Base-by-base conservation (phyloP, 2,888 invertebrate genomes). In the Agrenia bidenticulata region DNA sequence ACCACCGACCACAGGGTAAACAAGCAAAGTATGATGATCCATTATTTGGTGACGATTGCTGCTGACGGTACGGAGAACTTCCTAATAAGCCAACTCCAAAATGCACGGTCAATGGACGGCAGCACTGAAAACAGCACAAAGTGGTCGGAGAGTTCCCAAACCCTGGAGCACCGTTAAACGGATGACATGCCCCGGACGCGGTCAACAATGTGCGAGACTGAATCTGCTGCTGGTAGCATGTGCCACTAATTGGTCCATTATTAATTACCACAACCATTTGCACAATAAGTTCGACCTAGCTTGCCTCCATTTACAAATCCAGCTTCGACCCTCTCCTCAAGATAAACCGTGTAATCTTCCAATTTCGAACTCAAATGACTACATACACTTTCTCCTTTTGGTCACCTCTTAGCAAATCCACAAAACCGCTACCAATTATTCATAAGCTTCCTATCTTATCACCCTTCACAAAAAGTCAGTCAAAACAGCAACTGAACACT, bases 181-280 rank as follows among this genome's bases (percentile, higher is more conserved):
- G 53, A 39, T 45, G 64, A 21, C 51, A 41, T 42, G 39, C 49
- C 21, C 56, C 60, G 17, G 45, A 26, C 39, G 67, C 64, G 67
- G 66, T 70, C 66, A 73, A 61, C 65, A 73, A 67, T 61, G 69
- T 39, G 37, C 66, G 67, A 37, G 66, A 63, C 53, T 63, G 66
- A 45, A 61, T 45, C 27, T 63, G 66, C 32, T 68, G 73, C 61
- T 70, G 73, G 72, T 73, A 73, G 66, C 71, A 66, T 54, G 63
- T 65, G 64, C 67, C 70, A 69, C 68, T 70, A 63, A 74, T 59
- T 56, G 70, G 72, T 67, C 73, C 73, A 73, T 72, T 72, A 67
- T 69, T 75, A 63, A 75, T 72, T 65, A 75, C 73, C 71, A 73
- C 72, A 63, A 75, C 75, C 75, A 75, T 75, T 72, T 67, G 70